Evolutionary conservation across 2,113 vertebrate species (phyloP), one percentile per base, ranked within the genome.

Genomic region (Beaufortia kweichowensis): DNA sequence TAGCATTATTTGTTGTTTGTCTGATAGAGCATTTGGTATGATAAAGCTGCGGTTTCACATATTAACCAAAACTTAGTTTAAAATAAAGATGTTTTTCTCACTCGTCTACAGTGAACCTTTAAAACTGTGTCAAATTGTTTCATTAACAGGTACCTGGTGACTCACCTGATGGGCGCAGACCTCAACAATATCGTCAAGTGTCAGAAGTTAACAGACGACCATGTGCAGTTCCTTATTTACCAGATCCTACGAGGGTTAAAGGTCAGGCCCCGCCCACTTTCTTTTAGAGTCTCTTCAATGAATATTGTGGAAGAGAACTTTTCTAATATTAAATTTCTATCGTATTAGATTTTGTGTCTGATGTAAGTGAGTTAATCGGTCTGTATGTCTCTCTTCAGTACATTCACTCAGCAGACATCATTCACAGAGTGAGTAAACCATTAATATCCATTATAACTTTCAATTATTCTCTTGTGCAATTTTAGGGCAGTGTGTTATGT

Each of bases 141-240:
- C 29, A 70, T 70, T 57, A 26, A 33, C 78, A 96, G 95, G 82
- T 96, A 96, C 84, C 86, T 99, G 90, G 97, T 99, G 89, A 99
- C 97, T 48, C 96, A 98, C 84, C 92, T 99, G 50, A 99, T 99
- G 97, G 97, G 97, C 43, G 97, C 97, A 53, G 97, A 99, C 88
- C 93, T 99, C 81, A 99, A 99, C 89, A 99, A 99, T 88, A 99
- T 99, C 12, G 96, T 99, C 57, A 99, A 99, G 88, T 99, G 97
- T 89, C 97, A 99, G 91, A 99, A 98, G 87, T 92, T 99, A 70
- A 99, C 97, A 0, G 97, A 99, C 71, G 97, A 99, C 90, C 97
- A 99, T 0, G 97, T 99, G 80, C 97, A 99, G 90, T 99, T 99
- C 80, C 95, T 99, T 66, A 99, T 99, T 87, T 99, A 99, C 88